Base-by-base conservation (phyloP, 1,140 invertebrate species). In the Anastatus disparis region DNA sequence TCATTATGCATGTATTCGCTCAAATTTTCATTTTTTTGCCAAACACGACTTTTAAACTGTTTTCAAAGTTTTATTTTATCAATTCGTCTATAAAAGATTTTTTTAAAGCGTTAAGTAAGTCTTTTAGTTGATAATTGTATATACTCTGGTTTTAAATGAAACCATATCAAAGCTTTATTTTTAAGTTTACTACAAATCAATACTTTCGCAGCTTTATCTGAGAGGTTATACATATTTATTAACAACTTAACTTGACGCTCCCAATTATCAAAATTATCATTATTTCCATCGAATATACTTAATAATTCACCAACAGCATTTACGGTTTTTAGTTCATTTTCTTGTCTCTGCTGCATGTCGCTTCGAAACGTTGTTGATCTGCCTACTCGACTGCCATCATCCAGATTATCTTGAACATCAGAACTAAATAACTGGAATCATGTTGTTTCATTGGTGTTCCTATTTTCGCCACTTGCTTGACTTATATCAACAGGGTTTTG, bases 241-340 rank as follows among this genome's bases (percentile, higher is more conserved):
- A 72, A 17, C 20, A 68, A 24, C n/a, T 22, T 15, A 20, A 68
- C 35, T 61, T 72, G 64, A 31, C 62, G 64, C 17, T 26, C 9
- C 65, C 64, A 72, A 50, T 17, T 42, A 29, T 67, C 58, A 20
- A 63, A 72, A n/a, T 67, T 72, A 17, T 72, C 59, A 8, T 48
- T 35, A 35, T 62, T 68, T 1, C 71, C 71, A 58, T 62, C 56
- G 50, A 67, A 67, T 4, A 24, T 20, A 3, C 64, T 53, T 8
- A 72, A 1, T n/a, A 62, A 59, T n/a, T 68, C 64, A 12, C 27
- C 20, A n/a, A 65, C 48, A 10, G 53, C 27, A 1, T 52, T 42
- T 3, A 64, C 27, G 4, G 40, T 44, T n/a, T 64, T n/a, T 1
- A 40, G n/a, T 22, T 59, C 22, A 55, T 40, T 24, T 22, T 22